Conservation (phyloP, 2,113 vertebrate species). For the Grallaria varia region DNA sequence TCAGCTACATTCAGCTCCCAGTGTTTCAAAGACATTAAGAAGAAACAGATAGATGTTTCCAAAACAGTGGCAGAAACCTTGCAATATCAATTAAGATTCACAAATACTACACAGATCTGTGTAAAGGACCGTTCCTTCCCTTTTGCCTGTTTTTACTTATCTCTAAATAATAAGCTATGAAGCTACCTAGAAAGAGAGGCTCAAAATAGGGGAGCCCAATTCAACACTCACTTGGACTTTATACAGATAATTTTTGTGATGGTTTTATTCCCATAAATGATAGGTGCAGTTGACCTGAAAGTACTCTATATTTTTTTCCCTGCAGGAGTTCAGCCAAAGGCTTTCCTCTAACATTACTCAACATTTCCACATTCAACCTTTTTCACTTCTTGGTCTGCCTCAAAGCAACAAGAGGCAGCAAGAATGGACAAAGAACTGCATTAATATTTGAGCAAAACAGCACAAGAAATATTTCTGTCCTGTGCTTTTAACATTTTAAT, state of each 20-base stretch:
- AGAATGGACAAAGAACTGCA: not conserved
- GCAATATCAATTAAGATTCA: not conserved
- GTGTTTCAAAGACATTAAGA: not conserved
- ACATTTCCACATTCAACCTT: not conserved
- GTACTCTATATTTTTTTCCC: not conserved
- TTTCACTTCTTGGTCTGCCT: not conserved
- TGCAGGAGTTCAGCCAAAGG: not conserved
- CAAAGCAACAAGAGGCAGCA: not conserved
- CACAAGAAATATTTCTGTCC: constrained; percentile 1
- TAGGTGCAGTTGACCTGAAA: not conserved
- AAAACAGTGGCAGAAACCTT: not conserved
- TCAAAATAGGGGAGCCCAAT: not conserved
- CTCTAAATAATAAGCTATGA: not conserved
- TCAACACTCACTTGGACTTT: not conserved
- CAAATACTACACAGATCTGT: not conserved
- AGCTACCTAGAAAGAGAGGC: not conserved
- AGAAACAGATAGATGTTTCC: not conserved
- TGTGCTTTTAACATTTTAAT: constrained; percentile 50
- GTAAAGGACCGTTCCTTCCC: not conserved
- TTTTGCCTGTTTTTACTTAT: not conserved
- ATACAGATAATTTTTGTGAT: not conserved
- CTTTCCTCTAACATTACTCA: not conserved
- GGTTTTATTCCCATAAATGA: not conserved
- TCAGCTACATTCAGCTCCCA: not conserved
- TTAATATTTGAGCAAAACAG: constrained; percentile 51